These are phyloP conservation scores for Agrypnia vestita DNA, from an alignment of 1,140 invertebrate species.

Conservation along the genomic window DNA sequence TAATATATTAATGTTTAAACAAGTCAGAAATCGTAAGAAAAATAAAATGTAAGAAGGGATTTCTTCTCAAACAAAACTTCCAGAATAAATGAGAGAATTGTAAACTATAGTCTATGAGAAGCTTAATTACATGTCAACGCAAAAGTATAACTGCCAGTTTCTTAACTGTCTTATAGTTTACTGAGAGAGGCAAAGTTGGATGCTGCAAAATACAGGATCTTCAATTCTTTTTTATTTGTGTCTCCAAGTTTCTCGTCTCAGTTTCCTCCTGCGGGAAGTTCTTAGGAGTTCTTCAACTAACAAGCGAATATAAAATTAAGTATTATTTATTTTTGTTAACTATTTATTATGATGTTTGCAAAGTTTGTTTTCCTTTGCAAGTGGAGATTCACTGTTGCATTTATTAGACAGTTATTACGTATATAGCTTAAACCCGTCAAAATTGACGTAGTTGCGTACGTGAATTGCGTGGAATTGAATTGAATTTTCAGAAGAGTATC, in stretches of 20 bases:
- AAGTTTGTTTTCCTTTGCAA: neutral
- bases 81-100: neutral
- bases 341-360: constrained; percentile 1
- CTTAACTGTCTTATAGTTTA: neutral
- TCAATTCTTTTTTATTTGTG: constrained; percentile 16
- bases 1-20: too few species aligned
- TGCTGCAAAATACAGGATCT: constrained; percentile 14
- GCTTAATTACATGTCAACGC: constrained; percentile 14
- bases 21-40: too few species aligned
- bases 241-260: constrained; percentile 14
- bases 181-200: neutral
- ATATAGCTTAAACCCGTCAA: too few species aligned
- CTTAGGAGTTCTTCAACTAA: neutral
- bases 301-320: constrained; percentile 22
- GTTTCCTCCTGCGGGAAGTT: neutral
- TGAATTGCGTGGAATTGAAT: too few species aligned
- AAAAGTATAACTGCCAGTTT: constrained; percentile 5
- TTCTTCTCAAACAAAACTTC: neutral
- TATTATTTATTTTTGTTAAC: constrained; percentile 1
- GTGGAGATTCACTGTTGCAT: too few species aligned
- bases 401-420: too few species aligned
- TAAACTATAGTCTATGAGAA: neutral
- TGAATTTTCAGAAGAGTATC: too few species aligned
- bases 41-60: neutral
- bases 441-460: too few species aligned